Evolutionary conservation across 2,888 invertebrate genomes (phyloP).

Genomic region (Aspidiotus rigidus): DNA sequence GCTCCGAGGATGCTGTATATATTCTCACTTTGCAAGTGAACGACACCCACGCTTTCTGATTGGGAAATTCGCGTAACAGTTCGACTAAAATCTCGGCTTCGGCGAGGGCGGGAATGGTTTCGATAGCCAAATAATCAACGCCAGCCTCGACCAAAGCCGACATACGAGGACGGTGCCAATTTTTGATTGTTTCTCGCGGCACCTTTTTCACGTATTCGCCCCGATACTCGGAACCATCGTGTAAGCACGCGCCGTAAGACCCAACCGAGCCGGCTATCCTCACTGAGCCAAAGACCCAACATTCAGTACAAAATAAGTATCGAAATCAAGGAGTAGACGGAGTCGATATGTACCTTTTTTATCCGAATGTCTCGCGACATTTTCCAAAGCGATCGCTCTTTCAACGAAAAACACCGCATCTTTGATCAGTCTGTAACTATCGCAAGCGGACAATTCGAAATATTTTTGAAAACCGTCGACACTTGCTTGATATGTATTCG

Average conservation of each 20-base stretch:
- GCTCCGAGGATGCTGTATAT: background rate
- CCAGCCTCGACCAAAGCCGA: constrained; percentile 68
- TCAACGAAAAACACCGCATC: constrained; percentile 65
- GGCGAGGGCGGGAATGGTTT: constrained; percentile 77
- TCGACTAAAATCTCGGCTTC: constrained; percentile 78
- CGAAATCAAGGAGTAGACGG: background rate
- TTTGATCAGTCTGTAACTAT: constrained; percentile 62
- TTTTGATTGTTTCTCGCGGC: constrained; percentile 56
- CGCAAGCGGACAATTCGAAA: constrained; percentile 56
- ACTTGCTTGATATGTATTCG: constrained; percentile 84
- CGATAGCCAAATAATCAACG: constrained; percentile 76
- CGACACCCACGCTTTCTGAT: constrained; percentile 72
- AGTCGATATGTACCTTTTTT: constrained; percentile 46
- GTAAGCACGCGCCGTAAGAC: constrained; percentile 81
- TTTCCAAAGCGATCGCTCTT: constrained; percentile 49
- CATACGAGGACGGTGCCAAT: constrained; percentile 79
- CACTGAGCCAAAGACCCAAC: constrained; percentile 40
- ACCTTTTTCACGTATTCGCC: constrained; percentile 67
- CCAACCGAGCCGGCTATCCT: constrained; percentile 81
- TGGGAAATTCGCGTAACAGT: constrained; percentile 67
- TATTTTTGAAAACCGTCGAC: constrained; percentile 65
- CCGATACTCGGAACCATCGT: constrained; percentile 86
- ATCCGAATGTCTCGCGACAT: constrained; percentile 45
- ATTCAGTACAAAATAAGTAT: background rate
- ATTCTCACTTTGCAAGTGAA: constrained; percentile 70